phyloP scores from a whole-genome alignment of 2,888 invertebrate genomes.

The Serripes groenlandicus region DNA sequence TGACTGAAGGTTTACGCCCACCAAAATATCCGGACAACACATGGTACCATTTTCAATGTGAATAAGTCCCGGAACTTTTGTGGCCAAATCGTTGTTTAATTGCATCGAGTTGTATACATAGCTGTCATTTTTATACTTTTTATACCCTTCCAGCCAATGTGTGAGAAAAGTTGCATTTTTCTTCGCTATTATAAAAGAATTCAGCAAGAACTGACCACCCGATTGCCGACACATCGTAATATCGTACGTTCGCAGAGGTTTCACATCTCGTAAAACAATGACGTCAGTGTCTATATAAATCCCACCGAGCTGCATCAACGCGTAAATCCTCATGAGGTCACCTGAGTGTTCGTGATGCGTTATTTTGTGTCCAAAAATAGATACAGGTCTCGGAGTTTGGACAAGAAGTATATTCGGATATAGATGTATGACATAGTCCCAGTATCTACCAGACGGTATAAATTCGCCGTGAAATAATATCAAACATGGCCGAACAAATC shows the following conservation, averaged over 20 bases:
- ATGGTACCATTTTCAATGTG: slow-evolving; percentile 22
- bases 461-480: slow-evolving; percentile 67
- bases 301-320: slow-evolving; percentile 43
- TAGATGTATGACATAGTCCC: slow-evolving; percentile 68
- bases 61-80: background rate
- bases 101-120: slow-evolving; percentile 40
- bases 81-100: slow-evolving; percentile 16
- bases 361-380: slow-evolving; percentile 64
- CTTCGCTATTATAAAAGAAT: slow-evolving; percentile 37
- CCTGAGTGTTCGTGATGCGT: slow-evolving; percentile 69
- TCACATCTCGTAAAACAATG: slow-evolving; percentile 25
- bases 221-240: slow-evolving; percentile 29
- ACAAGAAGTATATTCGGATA: slow-evolving; percentile 70
- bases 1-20: background rate
- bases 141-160: slow-evolving; percentile 39
- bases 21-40: slow-evolving; percentile 16
- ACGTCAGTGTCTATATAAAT: slow-evolving; percentile 42
- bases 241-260: slow-evolving; percentile 11
- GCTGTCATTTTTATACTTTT: slow-evolving; percentile 11
- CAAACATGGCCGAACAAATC: slow-evolving; percentile 70
- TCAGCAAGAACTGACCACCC: slow-evolving; percentile 9
- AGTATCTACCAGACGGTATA: slow-evolving; percentile 68
- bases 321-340: slow-evolving; percentile 70
- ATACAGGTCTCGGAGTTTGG: slow-evolving; percentile 36
- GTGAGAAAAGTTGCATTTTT: slow-evolving; percentile 42